Evolutionary conservation across 2,797 vertebrate species (phyloP), one percentile per base, ranked within the genome.

Genomic region (Sebastes vulpes): DNA sequence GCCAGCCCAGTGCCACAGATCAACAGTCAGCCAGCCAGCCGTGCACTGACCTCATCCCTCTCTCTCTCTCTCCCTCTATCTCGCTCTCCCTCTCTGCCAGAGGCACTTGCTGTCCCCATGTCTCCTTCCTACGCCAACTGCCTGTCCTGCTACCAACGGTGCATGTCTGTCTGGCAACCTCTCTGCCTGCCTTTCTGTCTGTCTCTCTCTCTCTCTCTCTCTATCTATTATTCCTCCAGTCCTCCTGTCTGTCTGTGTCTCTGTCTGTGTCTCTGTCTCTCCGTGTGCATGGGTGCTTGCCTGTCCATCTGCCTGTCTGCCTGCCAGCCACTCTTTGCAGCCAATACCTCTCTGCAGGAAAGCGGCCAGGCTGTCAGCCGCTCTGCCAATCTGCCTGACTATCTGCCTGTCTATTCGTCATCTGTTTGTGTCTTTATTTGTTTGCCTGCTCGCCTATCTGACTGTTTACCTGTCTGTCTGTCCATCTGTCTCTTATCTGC

Each of bases 1-100:
- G 93, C 93, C 93, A 95, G 87, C 92, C 87, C 89, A 87, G 90
- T 91, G 94, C 93, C 93, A 95, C 94, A 93, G 94, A 94, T 94
- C 94, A 94, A 92, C 93, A 95, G 93, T 92, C 93, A 94, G 93
- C 90, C 93, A 93, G 92, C 90, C 92, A 94, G 91, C 91, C 90
- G 69, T 93, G 88, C 91, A 91, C 90, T 94, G 92, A 94, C 93
- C 92, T 92, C 89, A 91, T 89, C 91, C 77, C 77, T 73, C 83
- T 71, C 79, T 57, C 74, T 20, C 60, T 48, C 63, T 29, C 75
- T 78, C 80, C 63, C 72, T 63, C 70, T 69, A 50, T 54, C 82
- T 50, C 75, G 42, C 42, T 70, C 75, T 66, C 79, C 52, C 85
- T 77, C 82, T 32, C 88, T 82, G 92, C 93, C 93, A 91, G 91